Evolutionary conservation across 1,140 invertebrate species (phyloP).

Genomic region (Megalopta genalis): DNA sequence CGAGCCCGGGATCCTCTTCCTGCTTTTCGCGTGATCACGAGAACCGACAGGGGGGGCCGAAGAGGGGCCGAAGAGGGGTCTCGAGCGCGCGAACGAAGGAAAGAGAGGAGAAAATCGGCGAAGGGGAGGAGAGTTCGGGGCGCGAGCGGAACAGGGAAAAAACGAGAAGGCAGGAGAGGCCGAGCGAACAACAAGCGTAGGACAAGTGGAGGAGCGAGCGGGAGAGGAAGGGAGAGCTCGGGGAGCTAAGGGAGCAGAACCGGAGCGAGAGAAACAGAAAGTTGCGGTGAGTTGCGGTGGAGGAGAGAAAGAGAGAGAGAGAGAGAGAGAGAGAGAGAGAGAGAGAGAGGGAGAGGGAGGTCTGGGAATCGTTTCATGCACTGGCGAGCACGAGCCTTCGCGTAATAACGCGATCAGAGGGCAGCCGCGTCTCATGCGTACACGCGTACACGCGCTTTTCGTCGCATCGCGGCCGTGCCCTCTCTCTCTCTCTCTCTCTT

Average conservation of each 20-base stretch:
- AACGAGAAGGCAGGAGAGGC: constrained; percentile 4
- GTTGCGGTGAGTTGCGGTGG: background rate
- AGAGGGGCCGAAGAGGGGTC: constrained; percentile 25
- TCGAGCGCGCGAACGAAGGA: constrained; percentile 1
- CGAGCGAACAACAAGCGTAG: background rate
- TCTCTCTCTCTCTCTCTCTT: no score
- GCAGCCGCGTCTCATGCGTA: constrained; percentile 60
- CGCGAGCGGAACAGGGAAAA: constrained; percentile 13
- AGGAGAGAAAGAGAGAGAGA: constrained; percentile 16
- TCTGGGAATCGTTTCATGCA: constrained; percentile 72
- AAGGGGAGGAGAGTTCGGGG: background rate
- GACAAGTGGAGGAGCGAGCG: constrained; percentile 24
- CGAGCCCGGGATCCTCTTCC: constrained; percentile 32
- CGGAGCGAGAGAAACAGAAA: constrained; percentile 24
- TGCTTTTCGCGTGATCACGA: constrained; percentile 43
- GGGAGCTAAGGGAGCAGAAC: constrained; percentile 13
- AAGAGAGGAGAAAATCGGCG: background rate
- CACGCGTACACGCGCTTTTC: constrained; percentile 55
- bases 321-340: constrained; percentile 33
- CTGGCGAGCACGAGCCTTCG: constrained; percentile 68
- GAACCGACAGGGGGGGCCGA: constrained; percentile 29
- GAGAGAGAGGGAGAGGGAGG: constrained; percentile 43
- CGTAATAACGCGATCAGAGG: constrained; percentile 71
- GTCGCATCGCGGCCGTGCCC: constrained; percentile 1
- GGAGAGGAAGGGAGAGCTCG: constrained; percentile 24